Percentiles rank a stretch among this genome's conserved stretches.
Evolutionary conservation across 2,113 vertebrate species (phyloP).

Genomic region (Neofelis nebulosa): DNA sequence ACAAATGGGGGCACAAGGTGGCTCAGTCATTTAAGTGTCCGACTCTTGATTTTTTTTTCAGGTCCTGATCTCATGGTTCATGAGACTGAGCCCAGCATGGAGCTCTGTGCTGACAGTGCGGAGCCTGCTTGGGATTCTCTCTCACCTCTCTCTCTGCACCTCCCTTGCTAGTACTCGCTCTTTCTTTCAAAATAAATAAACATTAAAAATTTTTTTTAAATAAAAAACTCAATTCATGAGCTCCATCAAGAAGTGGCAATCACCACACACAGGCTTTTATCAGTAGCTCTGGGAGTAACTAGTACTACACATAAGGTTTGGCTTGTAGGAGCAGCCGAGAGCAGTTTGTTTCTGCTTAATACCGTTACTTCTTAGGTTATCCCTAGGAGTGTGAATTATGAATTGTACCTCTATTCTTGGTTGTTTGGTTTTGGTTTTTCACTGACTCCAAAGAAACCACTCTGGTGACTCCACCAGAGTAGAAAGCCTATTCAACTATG

Average conservation of each 20-base stretch:
- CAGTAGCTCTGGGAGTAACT: neutral
- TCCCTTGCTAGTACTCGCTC: neutral
- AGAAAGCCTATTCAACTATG: neutral
- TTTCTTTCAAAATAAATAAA: neutral
- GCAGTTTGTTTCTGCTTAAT: constrained; percentile 8
- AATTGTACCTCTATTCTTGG: neutral
- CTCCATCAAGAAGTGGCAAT: constrained; percentile 3
- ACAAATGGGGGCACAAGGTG: neutral
- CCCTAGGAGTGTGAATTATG: neutral
- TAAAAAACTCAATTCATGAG: neutral
- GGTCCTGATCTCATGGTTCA: neutral
- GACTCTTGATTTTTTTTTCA: neutral
- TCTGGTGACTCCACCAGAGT: neutral
- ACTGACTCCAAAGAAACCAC: neutral
- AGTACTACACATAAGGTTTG: neutral
- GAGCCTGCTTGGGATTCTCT: neutral
- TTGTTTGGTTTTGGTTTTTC: neutral
- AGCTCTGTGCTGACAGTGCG: neutral
- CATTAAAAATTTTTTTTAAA: too few species aligned
- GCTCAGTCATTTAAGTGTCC: neutral
- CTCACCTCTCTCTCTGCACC: neutral
- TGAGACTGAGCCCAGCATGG: too few species aligned
- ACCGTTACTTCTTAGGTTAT: neutral
- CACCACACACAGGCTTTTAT: neutral
- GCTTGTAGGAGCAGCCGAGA: neutral